Evolutionary conservation across 1,140 invertebrate genomes (phyloP).

Genomic region (Halictus rubicundus): DNA sequence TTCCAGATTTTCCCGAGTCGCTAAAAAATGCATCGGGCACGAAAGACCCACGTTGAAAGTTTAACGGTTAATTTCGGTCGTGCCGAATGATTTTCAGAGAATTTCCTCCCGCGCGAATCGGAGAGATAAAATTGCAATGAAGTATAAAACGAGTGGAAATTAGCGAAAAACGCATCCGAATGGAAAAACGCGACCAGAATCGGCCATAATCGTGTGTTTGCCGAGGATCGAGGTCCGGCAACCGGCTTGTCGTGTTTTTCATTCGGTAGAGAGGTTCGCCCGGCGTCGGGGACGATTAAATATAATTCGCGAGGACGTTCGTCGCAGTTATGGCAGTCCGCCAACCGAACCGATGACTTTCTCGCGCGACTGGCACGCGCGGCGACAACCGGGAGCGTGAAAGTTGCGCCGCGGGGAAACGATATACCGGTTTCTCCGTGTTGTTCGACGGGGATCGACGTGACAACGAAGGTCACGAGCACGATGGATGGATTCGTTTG

Average conservation of each 20-base stretch:
- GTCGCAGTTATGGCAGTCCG: not conserved
- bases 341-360: conserved; percentile 23
- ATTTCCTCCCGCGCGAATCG: too few relatives aligned
- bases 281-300: not conserved
- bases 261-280: too few relatives aligned
- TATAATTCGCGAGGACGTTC: not conserved
- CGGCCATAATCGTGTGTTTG: not conserved
- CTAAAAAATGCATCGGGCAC: too few relatives aligned
- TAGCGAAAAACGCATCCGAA: too few relatives aligned
- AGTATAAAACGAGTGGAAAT: too few relatives aligned
- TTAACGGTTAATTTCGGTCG: too few relatives aligned
- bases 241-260: conserved; percentile 2
- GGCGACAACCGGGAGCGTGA: conserved; percentile 48
- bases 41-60: too few relatives aligned
- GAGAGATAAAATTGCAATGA: too few relatives aligned
- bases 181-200: too few relatives aligned
- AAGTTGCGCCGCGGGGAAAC: conserved; percentile 60
- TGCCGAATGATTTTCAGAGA: too few relatives aligned
- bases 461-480: conserved; percentile 57
- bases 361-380: conserved; percentile 6
- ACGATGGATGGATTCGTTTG: not conserved
- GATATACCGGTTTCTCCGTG: conserved; percentile 55
- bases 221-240: not conserved
- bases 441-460: conserved; percentile 24
- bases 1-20: too few relatives aligned